phyloP scores from a whole-genome alignment of 1,140 invertebrate species.

The Pogonomyrmex barbatus region DNA sequence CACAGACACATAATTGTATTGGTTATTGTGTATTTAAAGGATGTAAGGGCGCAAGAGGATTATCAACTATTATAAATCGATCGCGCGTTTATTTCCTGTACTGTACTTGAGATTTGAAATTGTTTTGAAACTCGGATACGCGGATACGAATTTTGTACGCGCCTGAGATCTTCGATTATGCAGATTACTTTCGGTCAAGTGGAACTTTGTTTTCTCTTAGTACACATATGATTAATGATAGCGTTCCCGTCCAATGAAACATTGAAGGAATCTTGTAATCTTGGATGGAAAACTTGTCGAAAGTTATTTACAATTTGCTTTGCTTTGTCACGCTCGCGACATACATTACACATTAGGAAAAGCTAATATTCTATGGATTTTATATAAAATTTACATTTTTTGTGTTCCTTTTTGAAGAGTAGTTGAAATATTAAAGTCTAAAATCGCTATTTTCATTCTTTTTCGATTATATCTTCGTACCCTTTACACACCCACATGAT shows the following conservation, averaged over 20 bases:
- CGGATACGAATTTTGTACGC: neutral
- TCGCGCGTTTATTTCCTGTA: conserved; percentile 29
- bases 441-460: neutral
- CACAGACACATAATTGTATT: neutral
- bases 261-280: neutral
- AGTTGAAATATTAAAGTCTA: neutral
- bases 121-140: neutral
- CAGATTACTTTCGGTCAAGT: neutral
- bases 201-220: neutral
- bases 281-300: neutral
- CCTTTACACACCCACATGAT: too few species aligned
- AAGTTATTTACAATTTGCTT: neutral
- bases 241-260: neutral
- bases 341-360: neutral
- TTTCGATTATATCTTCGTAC: neutral
- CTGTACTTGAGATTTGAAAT: neutral
- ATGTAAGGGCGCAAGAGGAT: neutral
- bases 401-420: neutral
- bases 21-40: conserved; percentile 29
- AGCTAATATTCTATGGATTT: neutral
- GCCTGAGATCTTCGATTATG: neutral
- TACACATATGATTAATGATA: neutral
- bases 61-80: neutral
- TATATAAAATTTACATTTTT: neutral
- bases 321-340: neutral